Percentiles rank a stretch among this genome's conserved stretches.
These are phyloP conservation scores for Pterostichus madidus DNA, from an alignment of 2,888 invertebrate genomes.

Conservation along the genomic window DNA sequence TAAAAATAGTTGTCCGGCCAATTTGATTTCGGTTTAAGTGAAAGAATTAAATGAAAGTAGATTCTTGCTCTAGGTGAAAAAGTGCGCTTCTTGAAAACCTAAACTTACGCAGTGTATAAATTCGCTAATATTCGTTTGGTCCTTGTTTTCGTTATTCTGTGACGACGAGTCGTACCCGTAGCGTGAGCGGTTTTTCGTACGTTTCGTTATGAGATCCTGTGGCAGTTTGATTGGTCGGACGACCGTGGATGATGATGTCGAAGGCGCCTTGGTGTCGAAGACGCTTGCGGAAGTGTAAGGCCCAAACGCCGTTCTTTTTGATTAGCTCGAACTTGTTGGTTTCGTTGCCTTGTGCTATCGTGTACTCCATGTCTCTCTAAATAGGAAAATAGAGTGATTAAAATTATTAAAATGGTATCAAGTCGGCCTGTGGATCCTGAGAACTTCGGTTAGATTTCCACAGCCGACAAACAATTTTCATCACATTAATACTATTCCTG, in stretches of 20 bases:
- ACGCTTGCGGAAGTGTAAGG: constrained; percentile 81
- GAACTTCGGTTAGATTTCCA: no score
- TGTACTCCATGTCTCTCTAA: constrained; percentile 80
- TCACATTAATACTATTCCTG: no score
- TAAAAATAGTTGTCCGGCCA: no score
- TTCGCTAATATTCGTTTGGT: constrained; percentile 37
- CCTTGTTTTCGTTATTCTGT: constrained; percentile 74
- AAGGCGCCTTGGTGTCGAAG: constrained; percentile 79
- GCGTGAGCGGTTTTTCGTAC: constrained; percentile 80
- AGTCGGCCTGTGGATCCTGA: no score
- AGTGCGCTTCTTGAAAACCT: neutral
- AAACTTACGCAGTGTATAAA: constrained; percentile 12
- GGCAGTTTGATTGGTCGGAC: constrained; percentile 72
- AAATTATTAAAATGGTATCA: no score
- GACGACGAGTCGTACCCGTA: constrained; percentile 79
- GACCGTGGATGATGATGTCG: constrained; percentile 80
- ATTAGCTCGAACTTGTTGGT: constrained; percentile 80
- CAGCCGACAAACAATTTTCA: no score
- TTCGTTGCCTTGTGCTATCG: constrained; percentile 81
- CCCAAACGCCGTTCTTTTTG: constrained; percentile 80
- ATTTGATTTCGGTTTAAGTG: no score
- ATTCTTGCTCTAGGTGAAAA: neutral
- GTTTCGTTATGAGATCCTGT: constrained; percentile 74
- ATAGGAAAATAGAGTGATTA: constrained; percentile 63
- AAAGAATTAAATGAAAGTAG: no score